Conservation (phyloP, 2,888 invertebrate genomes). For the Tachystola acroxantha region DNA sequence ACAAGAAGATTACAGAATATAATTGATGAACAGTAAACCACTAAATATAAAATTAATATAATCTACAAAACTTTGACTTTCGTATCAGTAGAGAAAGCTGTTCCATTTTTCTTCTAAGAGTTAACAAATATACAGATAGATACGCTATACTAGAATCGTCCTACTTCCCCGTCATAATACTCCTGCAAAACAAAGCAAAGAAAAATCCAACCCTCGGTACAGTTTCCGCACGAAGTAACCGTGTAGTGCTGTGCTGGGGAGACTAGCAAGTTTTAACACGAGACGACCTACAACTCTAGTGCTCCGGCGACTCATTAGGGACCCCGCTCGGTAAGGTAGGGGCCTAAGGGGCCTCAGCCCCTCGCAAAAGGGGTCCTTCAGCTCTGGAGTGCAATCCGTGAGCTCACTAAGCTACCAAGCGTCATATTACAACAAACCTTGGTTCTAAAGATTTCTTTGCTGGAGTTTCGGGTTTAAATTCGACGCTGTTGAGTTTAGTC, state of each 20-base stretch:
- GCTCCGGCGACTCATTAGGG: slow-evolving; percentile 76
- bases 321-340: slow-evolving; percentile 49
- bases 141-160: slow-evolving; percentile 1
- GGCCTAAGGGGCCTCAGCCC: slow-evolving; percentile 59
- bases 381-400: slow-evolving; percentile 57
- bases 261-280: slow-evolving; percentile 59
- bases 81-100: no score
- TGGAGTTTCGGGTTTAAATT: slow-evolving; percentile 14
- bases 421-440: slow-evolving; percentile 14
- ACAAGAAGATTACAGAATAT: no score
- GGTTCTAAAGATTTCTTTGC: slow-evolving; percentile 9
- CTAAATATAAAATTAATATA: no score
- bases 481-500: slow-evolving; percentile 19
- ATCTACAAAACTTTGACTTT: no score
- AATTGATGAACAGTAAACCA: no score
- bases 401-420: slow-evolving; percentile 41
- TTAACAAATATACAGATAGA: no score
- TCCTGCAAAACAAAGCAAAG: slow-evolving; percentile 47
- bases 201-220: slow-evolving; percentile 46
- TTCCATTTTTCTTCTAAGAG: no score
- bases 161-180: slow-evolving; percentile 5
- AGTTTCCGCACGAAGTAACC: slow-evolving; percentile 57
- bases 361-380: slow-evolving; percentile 63
- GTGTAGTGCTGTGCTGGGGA: slow-evolving; percentile 58
- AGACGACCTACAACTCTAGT: slow-evolving; percentile 74